Evolutionary conservation across 2,888 invertebrate species (phyloP), one percentile per base, ranked within the genome.

Genomic region (Cheilosia vernalis): DNA sequence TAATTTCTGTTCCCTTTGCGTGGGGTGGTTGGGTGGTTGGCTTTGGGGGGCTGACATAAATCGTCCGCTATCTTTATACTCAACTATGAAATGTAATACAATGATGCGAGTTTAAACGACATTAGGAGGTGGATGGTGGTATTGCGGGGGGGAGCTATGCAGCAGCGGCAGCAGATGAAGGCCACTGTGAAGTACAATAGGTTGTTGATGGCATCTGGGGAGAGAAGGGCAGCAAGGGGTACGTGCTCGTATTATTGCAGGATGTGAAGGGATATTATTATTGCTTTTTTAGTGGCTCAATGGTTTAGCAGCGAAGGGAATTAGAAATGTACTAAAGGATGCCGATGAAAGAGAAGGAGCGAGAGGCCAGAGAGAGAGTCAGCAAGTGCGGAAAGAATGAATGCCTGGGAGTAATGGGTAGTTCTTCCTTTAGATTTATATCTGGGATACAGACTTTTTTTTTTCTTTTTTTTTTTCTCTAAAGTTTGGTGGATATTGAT

Each of bases 101-200:
- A 85, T 85, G 85, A 85, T 85, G 85, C 81, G 85, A 85, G 81
- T 85, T 85, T 85, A 81, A 85, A 85, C 85, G 85, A 77, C 77
- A 85, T 81, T 77, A 85, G 83, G 69, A 84, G 80, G 84, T 74
- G 49, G n/a, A 56, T 24, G 66, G 47, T 60, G 33, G 66, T 19
- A 40, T 30, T 49, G 42, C 6, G 19, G 19, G 17, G 27, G 27
- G 55, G 66, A 61, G 56, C 67, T 78, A 55, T 69, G 58, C 79
- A 69, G 49, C 30, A 72, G 40, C 33, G 42, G 37, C 24, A 61
- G 61, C 69, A 76, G 49, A 24, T 77, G 79, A 84, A 80, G 80
- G 84, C 78, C 61, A 69, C 61, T 55, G 21, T 69, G 63, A 47
- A 78, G 56, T 53, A 84, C 84, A 84, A 84, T 76, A 60, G 84